These are phyloP conservation scores for Drosophila prosaltans DNA, from an alignment of 1,140 invertebrate species.

Conservation along the genomic window DNA sequence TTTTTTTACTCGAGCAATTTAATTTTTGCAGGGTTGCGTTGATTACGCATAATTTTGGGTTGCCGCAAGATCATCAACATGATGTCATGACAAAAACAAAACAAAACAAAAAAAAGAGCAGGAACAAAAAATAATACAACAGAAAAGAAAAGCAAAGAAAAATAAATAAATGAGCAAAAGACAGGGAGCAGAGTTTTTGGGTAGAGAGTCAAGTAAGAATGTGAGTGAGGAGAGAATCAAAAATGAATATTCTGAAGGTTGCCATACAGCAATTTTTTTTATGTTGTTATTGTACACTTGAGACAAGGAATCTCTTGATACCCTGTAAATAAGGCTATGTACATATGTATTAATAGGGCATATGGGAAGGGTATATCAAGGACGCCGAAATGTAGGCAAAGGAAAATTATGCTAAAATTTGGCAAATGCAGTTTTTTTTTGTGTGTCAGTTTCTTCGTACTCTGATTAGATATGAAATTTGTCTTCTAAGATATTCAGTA, in stretches of 20 bases:
- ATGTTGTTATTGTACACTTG: background rate
- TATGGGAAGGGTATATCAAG: background rate
- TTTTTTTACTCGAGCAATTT: slow-evolving; percentile 66
- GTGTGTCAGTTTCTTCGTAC: too few relatives aligned
- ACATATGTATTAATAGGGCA: too few relatives aligned
- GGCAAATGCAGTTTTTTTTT: too few relatives aligned
- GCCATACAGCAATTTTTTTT: too few relatives aligned
- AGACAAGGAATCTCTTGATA: background rate
- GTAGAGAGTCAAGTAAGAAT: too few relatives aligned
- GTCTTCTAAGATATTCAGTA: too few relatives aligned
- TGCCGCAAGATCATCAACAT: slow-evolving; percentile 48
- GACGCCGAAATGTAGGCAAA: background rate
- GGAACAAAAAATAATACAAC: too few relatives aligned
- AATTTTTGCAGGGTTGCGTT: slow-evolving; percentile 67
- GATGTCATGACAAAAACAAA: slow-evolving; percentile 59
- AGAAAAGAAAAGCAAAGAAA: background rate
- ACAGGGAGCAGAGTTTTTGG: background rate
- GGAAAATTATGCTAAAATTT: too few relatives aligned
- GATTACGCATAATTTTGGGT: slow-evolving; percentile 75
- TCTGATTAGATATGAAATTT: too few relatives aligned
- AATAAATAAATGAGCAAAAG: background rate
- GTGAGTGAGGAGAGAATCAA: background rate
- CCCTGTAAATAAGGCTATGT: background rate
- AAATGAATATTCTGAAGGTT: background rate
- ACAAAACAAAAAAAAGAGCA: background rate